phyloP scores from a whole-genome alignment of 2,888 invertebrate genomes.

The Drosophila silvestris region DNA sequence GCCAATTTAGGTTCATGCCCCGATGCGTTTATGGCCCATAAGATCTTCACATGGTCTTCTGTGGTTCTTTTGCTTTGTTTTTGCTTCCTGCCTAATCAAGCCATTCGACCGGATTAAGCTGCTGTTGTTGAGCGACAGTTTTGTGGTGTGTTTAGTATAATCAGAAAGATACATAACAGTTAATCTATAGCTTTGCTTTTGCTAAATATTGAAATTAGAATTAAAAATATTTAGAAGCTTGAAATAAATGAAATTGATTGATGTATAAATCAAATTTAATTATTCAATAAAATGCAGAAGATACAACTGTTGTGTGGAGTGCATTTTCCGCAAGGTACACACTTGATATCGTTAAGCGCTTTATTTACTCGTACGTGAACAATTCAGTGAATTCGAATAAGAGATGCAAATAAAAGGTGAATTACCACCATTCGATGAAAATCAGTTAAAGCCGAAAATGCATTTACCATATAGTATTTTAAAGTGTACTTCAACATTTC shows the following conservation, averaged over 20 bases:
- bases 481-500: constrained; percentile 43
- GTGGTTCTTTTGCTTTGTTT: neutral
- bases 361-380: constrained; percentile 22
- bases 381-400: constrained; percentile 11
- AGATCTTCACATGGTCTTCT: constrained; percentile 13
- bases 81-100: constrained; percentile 3
- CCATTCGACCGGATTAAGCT: constrained; percentile 22
- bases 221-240: neutral
- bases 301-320: neutral
- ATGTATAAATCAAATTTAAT: neutral
- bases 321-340: neutral
- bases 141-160: constrained; percentile 23
- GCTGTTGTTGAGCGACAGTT: constrained; percentile 10
- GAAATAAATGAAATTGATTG: neutral
- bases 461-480: constrained; percentile 40
- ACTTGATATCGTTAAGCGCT: constrained; percentile 4
- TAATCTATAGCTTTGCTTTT: neutral
- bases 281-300: neutral
- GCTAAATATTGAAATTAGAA: neutral
- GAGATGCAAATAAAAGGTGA: constrained; percentile 20
- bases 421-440: constrained; percentile 25
- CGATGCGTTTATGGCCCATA: constrained; percentile 44
- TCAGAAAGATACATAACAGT: constrained; percentile 29
- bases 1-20: constrained; percentile 56
- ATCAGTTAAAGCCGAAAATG: constrained; percentile 44